Base-by-base conservation (phyloP, 2,888 invertebrate species). In the Shargacucullia verbasci region DNA sequence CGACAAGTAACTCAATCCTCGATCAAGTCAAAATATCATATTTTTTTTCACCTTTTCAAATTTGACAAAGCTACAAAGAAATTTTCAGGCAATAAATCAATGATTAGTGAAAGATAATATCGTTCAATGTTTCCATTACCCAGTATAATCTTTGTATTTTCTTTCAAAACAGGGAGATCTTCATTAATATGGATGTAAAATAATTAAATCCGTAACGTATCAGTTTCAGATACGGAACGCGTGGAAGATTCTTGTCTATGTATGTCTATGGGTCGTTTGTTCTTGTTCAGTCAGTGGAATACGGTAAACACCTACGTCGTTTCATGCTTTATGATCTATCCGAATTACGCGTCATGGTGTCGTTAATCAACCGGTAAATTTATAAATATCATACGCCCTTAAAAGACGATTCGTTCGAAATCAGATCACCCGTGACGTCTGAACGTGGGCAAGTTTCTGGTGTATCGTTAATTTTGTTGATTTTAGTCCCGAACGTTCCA, bases 301-400 rank as follows among this genome's bases (percentile, higher is more conserved):
- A 13, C 41, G 40, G 46, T 44, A 10, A 20, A 41, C 65, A 44
- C 70, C 58, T 40, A 72, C 73, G 43, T 20, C 12, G 41, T 41
- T 20, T 43, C 9, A 39, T 46, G 54, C 34, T 62, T 65, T 65
- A 67, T 71, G 70, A 80, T 73, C 70, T 71, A 68, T 76, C 68
- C 34, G 56, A 63, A 48, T 62, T 58, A 64, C 49, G 29, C 64
- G 65, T 60, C 65, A 67, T 53, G 59, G 59, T 59, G 38, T 70
- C 60, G 55, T 72, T 73, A 75, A 76, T 74, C 73, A 72, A 69
- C 43, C 49, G 57, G 52, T 27, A 66, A 59, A 65, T 70, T 68
- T 70, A 76, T 73, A 70, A 71, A 78, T 74, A 59, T 54, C 57
- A 39, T 49, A 65, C 72, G 53, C 44, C 76, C 65, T 59, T 76